A percentile compares a stretch with the other conserved stretches of the same genome.
phyloP scores from a whole-genome alignment of 2,888 invertebrate genomes.

The Phymatocera aterrima region DNA sequence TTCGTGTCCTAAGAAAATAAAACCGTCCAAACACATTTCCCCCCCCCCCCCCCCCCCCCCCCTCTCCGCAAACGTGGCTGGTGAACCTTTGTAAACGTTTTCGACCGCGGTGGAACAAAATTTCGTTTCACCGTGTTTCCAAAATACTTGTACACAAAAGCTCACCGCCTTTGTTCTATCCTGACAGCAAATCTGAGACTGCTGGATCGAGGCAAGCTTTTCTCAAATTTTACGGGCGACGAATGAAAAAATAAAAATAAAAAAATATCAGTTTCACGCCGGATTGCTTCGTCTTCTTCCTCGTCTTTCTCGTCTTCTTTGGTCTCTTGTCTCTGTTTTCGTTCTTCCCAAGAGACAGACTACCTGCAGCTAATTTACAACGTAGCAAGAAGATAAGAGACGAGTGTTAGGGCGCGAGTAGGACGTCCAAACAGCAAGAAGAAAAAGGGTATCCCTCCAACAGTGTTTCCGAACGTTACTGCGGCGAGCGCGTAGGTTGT shows the following conservation, averaged over 20 bases:
- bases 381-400: constrained; percentile 55
- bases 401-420: constrained; percentile 36
- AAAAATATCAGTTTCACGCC: neutral
- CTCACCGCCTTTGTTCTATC: neutral
- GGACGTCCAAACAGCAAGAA: constrained; percentile 5
- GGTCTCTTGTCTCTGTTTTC: neutral
- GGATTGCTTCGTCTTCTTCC: too few species aligned
- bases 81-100: neutral
- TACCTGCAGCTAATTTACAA: constrained; percentile 64
- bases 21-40: neutral
- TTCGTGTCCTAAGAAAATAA: neutral
- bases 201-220: neutral
- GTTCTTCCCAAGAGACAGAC: constrained; percentile 47
- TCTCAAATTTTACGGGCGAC: neutral
- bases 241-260: neutral
- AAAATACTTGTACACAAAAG: neutral
- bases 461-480: constrained; percentile 7
- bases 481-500: constrained; percentile 34
- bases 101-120: neutral
- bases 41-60: too few species aligned
- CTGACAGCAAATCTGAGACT: neutral
- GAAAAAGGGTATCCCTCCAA: constrained; percentile 15
- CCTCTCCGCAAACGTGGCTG: too few species aligned
- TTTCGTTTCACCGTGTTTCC: neutral
- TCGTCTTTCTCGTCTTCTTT: too few species aligned